phyloP scores from a whole-genome alignment of 2,797 vertebrate genomes.

The Ibycter americanus region DNA sequence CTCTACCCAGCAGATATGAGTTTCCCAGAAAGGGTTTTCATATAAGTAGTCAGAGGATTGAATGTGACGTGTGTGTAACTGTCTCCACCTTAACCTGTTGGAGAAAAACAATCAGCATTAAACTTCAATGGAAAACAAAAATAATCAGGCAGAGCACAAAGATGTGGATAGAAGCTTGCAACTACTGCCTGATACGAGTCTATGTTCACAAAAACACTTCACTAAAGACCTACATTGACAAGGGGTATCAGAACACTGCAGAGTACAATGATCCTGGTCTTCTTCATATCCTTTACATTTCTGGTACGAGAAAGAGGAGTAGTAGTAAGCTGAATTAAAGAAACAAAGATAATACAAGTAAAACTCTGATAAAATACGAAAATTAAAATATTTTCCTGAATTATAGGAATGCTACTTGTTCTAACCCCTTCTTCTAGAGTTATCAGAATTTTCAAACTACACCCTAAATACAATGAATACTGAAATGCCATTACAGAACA shows the following conservation, averaged over 20 bases:
- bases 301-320: not conserved
- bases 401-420: not conserved
- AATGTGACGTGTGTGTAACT: not conserved
- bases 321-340: not conserved
- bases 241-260: not conserved
- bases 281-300: not conserved
- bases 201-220: not conserved
- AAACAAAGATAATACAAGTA: not conserved
- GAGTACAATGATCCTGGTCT: not conserved
- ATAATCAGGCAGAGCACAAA: not conserved
- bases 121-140: not conserved
- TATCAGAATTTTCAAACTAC: not conserved
- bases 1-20: not conserved
- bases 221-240: not conserved
- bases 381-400: not conserved
- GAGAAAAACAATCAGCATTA: not conserved
- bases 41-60: not conserved
- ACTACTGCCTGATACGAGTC: not conserved
- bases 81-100: not conserved
- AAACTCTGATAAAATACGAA: not conserved
- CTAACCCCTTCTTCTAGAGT: not conserved
- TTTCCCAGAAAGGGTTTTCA: not conserved
- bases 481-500: not conserved
- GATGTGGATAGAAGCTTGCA: not conserved
- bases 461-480: not conserved